Conservation (phyloP, 35 echinoderm and acorn worm genomes). For the Amphiura filiformis region DNA sequence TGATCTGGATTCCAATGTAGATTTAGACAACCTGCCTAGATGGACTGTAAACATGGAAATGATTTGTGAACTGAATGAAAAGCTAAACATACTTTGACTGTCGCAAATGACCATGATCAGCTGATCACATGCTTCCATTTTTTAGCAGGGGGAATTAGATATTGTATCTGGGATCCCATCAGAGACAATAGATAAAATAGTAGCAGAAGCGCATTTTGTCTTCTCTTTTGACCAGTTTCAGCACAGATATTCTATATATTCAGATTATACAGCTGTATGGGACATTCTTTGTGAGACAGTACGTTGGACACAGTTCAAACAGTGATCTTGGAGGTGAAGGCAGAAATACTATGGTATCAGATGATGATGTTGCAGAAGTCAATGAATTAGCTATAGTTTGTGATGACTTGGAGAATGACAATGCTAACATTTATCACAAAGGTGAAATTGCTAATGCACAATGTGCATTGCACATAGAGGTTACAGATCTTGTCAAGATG, state of each 20-base stretch:
- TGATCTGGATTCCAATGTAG: slow-evolving; percentile 2
- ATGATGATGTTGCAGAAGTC: neutral
- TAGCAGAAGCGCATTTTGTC: neutral
- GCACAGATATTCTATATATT: neutral
- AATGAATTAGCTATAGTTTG: neutral
- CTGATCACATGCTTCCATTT: neutral
- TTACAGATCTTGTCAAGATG: too few relatives aligned
- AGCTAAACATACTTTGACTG: neutral
- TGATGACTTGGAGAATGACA: too few relatives aligned
- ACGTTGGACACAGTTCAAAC: neutral
- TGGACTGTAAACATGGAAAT: slow-evolving; percentile 1
- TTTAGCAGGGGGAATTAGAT: neutral
- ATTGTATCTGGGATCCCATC: neutral
- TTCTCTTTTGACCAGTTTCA: neutral
- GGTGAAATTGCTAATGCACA: too few relatives aligned
- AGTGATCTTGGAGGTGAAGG: neutral
- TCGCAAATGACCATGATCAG: neutral
- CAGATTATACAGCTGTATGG: neutral
- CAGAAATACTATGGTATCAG: neutral
- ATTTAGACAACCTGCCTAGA: neutral
- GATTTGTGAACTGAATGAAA: neutral
- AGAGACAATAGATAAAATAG: neutral
- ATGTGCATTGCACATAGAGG: too few relatives aligned
- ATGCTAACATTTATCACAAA: too few relatives aligned
- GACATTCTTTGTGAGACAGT: neutral